Percentiles rank a stretch among this genome's conserved stretches.
Evolutionary conservation across 1,140 invertebrate species (phyloP).

Genomic region (Nasonia vitripennis): DNA sequence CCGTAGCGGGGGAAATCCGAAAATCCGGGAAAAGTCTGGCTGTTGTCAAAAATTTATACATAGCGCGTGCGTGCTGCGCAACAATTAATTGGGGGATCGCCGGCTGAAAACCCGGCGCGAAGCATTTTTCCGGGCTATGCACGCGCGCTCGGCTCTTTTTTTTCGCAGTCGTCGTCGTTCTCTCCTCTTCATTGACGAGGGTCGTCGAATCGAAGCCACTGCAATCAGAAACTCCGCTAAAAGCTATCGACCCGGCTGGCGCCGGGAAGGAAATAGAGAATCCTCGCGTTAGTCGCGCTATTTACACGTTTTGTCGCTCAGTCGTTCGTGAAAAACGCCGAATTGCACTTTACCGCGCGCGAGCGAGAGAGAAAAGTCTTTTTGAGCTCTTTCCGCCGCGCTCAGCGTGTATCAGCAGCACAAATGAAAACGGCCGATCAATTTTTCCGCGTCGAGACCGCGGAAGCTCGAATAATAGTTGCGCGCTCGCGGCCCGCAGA

Average conservation of each 20-base stretch:
- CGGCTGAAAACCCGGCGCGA: conserved; percentile 44
- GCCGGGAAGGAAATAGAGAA: conserved; percentile 51
- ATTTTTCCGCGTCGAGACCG: neutral
- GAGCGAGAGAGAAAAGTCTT: neutral
- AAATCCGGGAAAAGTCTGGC: conserved; percentile 1
- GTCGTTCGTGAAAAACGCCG: conserved; percentile 56
- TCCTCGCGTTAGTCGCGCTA: conserved; percentile 56
- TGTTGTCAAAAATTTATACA: conserved; percentile 26
- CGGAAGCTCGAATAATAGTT: conserved; percentile 2
- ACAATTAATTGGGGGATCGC: conserved; percentile 57
- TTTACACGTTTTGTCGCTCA: conserved; percentile 62
- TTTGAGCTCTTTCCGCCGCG: neutral
- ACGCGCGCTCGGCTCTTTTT: neutral
- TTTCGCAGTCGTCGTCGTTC: neutral
- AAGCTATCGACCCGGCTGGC: conserved; percentile 55
- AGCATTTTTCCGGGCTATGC: conserved; percentile 9
- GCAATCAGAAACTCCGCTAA: conserved; percentile 54
- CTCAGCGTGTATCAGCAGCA: neutral
- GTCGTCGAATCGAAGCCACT: conserved; percentile 41
- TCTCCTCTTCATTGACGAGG: conserved; percentile 24
- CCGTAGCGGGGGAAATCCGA: neutral
- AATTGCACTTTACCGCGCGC: conserved; percentile 56
- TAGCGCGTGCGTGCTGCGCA: conserved; percentile 45
- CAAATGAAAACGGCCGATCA: neutral
- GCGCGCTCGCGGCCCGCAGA: neutral